Percentiles rank a stretch among this genome's conserved stretches.
Conservation (phyloP, 2,888 invertebrate genomes). For the Strigamia maritima region DNA sequence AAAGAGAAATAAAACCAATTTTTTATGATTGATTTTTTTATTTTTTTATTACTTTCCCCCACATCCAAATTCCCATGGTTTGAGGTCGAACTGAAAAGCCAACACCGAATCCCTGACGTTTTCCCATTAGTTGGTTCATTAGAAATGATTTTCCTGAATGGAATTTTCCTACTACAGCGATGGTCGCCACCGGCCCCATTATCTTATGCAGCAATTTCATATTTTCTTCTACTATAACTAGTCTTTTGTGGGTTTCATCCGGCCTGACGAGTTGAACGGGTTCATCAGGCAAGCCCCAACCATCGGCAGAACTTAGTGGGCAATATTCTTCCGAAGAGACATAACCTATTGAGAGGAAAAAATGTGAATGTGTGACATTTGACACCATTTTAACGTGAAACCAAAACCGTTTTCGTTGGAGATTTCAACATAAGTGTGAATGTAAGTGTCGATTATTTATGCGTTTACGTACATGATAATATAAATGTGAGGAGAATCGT, state of each 20-base stretch:
- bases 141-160: conserved; percentile 46
- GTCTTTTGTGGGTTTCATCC: conserved; percentile 39
- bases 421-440: no score
- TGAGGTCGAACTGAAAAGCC: conserved; percentile 44
- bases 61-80: conserved; percentile 46
- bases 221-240: conserved; percentile 44
- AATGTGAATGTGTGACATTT: no score
- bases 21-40: neutral
- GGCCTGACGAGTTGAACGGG: conserved; percentile 41
- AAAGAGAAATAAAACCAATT: neutral
- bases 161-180: conserved; percentile 46
- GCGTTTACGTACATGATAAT: no score
- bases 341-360: no score
- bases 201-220: conserved; percentile 43
- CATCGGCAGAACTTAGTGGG: neutral
- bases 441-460: no score
- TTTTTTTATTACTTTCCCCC: conserved; percentile 44
- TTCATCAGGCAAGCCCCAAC: conserved; percentile 37
- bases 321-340: neutral
- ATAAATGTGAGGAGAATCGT: no score
- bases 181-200: conserved; percentile 43
- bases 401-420: no score
- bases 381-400: no score
- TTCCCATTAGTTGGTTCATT: conserved; percentile 46
- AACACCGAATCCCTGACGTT: conserved; percentile 44